Evolutionary conservation across 2,888 invertebrate genomes (phyloP).

Genomic region (Heliconius erato): DNA sequence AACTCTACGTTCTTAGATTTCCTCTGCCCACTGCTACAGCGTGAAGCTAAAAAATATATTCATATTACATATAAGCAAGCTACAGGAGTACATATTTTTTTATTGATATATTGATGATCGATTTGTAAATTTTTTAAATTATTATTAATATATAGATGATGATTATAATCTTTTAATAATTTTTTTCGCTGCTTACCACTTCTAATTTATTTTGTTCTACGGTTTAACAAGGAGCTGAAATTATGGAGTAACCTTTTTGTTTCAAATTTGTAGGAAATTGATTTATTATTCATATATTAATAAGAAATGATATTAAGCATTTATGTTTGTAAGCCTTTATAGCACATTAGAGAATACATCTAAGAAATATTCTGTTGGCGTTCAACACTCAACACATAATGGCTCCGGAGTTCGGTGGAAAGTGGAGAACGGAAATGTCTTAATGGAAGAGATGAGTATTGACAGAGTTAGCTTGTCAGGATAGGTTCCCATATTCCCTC

Average conservation of each 20-base stretch:
- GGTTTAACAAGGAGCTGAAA: conserved; percentile 4
- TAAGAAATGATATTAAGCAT: conserved; percentile 8
- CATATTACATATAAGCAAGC: too few relatives aligned
- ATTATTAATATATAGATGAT: too few relatives aligned
- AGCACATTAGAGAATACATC: not conserved
- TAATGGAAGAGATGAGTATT: too few relatives aligned
- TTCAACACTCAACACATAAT: too few relatives aligned
- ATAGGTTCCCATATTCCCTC: too few relatives aligned
- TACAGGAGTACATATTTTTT: too few relatives aligned
- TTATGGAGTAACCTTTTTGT: conserved; percentile 32
- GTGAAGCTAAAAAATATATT: too few relatives aligned
- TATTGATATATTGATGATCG: too few relatives aligned
- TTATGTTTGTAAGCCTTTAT: not conserved
- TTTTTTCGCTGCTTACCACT: not conserved
- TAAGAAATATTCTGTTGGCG: not conserved
- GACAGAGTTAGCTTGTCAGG: too few relatives aligned
- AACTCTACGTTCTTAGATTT: not conserved
- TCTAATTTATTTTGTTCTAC: conserved; percentile 13
- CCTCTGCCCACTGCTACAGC: too few relatives aligned
- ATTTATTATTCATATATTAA: conserved; percentile 28
- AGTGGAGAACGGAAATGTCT: too few relatives aligned
- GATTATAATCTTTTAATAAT: not conserved
- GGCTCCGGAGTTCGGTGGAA: too few relatives aligned
- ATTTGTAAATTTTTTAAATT: not conserved
- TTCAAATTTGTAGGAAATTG: conserved; percentile 20